phyloP scores from a whole-genome alignment of 2,797 vertebrate species.

The Octomys mimax region DNA sequence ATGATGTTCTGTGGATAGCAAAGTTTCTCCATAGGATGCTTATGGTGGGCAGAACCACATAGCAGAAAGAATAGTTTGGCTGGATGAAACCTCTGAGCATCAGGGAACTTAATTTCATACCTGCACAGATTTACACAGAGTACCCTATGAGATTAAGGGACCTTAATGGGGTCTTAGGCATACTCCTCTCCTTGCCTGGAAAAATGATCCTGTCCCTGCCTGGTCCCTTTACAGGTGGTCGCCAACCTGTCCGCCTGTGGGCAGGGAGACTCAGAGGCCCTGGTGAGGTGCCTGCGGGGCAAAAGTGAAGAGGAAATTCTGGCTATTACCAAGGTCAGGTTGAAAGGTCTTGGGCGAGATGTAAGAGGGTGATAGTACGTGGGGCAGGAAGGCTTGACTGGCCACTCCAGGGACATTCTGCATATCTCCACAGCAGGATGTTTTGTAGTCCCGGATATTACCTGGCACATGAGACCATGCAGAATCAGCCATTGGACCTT shows the following conservation, averaged over 20 bases:
- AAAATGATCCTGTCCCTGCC: neutral
- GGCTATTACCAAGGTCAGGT: conserved; percentile 55
- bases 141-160: neutral
- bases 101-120: neutral
- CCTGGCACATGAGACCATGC: neutral
- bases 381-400: neutral
- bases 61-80: neutral
- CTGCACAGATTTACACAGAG: neutral
- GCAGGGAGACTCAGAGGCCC: conserved; percentile 73
- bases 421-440: neutral
- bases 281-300: conserved; percentile 80
- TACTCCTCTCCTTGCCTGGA: neutral
- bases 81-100: neutral
- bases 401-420: neutral
- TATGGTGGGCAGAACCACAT: neutral
- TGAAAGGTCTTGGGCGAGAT: neutral
- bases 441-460: neutral
- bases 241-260: conserved; percentile 80
- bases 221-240: conserved; percentile 76
- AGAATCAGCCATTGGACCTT: neutral
- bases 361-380: neutral
- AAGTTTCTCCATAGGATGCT: neutral
- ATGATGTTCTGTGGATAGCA: neutral
- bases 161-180: neutral
- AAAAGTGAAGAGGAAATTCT: conserved; percentile 83